Evolutionary conservation across 2,113 vertebrate genomes (phyloP).

Genomic region (Mesembrinibis cayennensis): DNA sequence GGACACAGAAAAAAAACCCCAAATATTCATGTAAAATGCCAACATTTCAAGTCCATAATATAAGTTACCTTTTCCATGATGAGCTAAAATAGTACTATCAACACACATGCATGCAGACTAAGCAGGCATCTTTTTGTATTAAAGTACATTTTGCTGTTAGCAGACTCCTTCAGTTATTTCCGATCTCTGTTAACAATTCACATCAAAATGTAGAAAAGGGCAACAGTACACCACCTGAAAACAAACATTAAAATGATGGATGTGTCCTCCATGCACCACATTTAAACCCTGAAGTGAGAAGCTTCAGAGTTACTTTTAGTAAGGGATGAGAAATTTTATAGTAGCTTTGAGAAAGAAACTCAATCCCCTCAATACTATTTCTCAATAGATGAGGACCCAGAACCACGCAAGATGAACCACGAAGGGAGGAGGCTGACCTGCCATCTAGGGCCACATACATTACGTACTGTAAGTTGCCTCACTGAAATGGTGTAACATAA

Average conservation of each 20-base stretch:
- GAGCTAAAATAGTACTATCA: not conserved
- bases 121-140: not conserved
- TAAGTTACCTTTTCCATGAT: not conserved
- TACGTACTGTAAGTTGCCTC: not conserved
- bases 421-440: not conserved
- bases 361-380: not conserved
- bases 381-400: not conserved
- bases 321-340: not conserved
- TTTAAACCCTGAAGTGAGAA: not conserved
- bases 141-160: not conserved
- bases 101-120: rapidly evolving
- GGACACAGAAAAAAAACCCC: not conserved
- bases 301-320: not conserved
- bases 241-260: not conserved
- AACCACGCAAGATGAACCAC: not conserved
- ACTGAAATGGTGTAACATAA: not conserved
- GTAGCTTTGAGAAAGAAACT: not conserved
- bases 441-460: not conserved
- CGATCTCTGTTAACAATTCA: not conserved
- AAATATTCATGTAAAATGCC: not conserved
- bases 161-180: not conserved
- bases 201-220: not conserved
- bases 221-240: not conserved
- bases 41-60: not conserved
- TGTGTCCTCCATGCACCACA: not conserved